Evolutionary conservation across 2,113 vertebrate genomes (phyloP).

Genomic region (Melospiza melodia): DNA sequence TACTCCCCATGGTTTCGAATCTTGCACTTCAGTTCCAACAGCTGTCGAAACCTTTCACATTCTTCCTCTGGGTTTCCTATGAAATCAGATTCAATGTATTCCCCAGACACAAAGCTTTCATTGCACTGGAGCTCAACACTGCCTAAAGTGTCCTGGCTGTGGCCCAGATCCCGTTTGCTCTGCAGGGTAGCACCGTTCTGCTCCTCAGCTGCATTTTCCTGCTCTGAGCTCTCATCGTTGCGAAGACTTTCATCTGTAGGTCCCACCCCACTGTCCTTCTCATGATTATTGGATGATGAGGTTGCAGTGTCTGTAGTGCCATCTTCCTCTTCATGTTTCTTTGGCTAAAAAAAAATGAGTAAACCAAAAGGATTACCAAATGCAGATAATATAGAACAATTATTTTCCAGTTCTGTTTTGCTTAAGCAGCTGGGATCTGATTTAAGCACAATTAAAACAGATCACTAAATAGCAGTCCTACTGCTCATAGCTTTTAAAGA

Average conservation of each 20-base stretch:
- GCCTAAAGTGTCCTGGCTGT: slow-evolving; percentile 68
- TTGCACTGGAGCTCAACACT: slow-evolving; percentile 72
- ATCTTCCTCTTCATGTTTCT: slow-evolving; percentile 86
- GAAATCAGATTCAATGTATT: slow-evolving; percentile 74
- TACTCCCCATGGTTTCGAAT: slow-evolving; percentile 90
- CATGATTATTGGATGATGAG: slow-evolving; percentile 87
- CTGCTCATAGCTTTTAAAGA: background rate
- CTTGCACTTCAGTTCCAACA: slow-evolving; percentile 94
- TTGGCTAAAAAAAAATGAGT: slow-evolving; percentile 71
- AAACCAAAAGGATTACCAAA: background rate
- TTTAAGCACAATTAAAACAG: background rate
- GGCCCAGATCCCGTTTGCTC: slow-evolving; percentile 70
- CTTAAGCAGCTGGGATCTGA: background rate
- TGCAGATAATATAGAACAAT: background rate
- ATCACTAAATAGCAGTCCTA: background rate
- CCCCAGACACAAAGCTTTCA: slow-evolving; percentile 75
- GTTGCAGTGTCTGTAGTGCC: slow-evolving; percentile 89
- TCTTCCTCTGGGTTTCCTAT: slow-evolving; percentile 76
- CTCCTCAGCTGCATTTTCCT: slow-evolving; percentile 82
- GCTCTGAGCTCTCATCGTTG: slow-evolving; percentile 85
- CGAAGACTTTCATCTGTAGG: slow-evolving; percentile 81
- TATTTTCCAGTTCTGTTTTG: background rate
- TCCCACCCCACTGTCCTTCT: slow-evolving; percentile 82
- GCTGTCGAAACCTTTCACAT: slow-evolving; percentile 89
- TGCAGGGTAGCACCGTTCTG: slow-evolving; percentile 76